Evolutionary conservation across 1,140 invertebrate species (phyloP).

Genomic region (Sycophila sp.): DNA sequence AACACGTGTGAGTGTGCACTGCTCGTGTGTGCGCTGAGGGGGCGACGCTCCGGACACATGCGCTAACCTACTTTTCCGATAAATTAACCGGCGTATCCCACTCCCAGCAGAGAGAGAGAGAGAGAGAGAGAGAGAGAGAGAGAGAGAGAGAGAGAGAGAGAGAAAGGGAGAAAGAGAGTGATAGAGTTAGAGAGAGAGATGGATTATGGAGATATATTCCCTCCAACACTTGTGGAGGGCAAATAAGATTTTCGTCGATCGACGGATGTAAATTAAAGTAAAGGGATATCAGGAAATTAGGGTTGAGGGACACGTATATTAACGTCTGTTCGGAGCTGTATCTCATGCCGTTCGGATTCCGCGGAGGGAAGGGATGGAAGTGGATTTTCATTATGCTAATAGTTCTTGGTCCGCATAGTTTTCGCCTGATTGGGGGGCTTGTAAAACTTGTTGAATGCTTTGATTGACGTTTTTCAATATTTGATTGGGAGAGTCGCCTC

Average conservation of each 20-base stretch:
- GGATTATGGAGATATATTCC: too few relatives aligned
- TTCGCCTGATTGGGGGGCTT: not conserved
- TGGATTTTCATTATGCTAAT: conserved; percentile 9
- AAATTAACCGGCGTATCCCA: conserved; percentile 20
- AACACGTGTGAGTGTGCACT: too few relatives aligned
- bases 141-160: not conserved
- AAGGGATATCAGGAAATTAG: conserved; percentile 36
- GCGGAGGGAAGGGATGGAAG: not conserved
- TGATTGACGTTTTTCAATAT: too few relatives aligned
- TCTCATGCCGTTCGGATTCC: too few relatives aligned
- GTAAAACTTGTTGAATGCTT: not conserved
- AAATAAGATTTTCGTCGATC: conserved; percentile 12
- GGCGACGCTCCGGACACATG: conserved; percentile 18
- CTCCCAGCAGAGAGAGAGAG: not conserved
- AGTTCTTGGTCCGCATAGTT: not conserved
- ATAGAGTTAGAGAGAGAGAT: not conserved
- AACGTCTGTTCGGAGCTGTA: not conserved
- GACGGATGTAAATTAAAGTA: conserved; percentile 35
- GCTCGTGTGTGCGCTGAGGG: too few relatives aligned
- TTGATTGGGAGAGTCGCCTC: too few relatives aligned
- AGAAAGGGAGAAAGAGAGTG: not conserved
- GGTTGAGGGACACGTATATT: not conserved
- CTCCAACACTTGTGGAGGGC: too few relatives aligned
- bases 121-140: conserved; percentile 7
- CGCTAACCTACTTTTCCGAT: conserved; percentile 28